These are phyloP conservation scores for Dynastes maya DNA, from an alignment of 2,888 invertebrate species.

Conservation along the genomic window DNA sequence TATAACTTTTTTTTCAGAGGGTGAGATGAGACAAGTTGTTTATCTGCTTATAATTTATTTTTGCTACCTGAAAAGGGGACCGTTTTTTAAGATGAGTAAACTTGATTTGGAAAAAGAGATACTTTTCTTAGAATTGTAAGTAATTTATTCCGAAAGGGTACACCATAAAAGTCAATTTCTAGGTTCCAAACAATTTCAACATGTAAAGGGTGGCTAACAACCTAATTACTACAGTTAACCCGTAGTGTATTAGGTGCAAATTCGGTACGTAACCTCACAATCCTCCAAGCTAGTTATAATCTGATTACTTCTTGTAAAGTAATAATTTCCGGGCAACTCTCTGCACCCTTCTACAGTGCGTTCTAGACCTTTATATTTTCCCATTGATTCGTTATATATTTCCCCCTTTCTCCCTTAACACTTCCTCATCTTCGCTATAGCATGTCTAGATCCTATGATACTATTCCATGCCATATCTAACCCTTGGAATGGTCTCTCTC, in stretches of 20 bases:
- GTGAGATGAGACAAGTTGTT: conserved; percentile 35
- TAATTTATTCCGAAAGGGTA: neutral
- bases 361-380: conserved; percentile 55
- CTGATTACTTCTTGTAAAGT: conserved; percentile 67
- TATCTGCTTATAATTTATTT: conserved; percentile 41
- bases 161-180: conserved; percentile 47
- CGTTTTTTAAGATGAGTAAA: neutral
- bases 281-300: conserved; percentile 65
- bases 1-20: conserved; percentile 37
- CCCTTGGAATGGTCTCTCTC: conserved; percentile 35
- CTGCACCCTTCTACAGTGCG: conserved; percentile 61
- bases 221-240: conserved; percentile 58
- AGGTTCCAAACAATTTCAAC: conserved; percentile 54
- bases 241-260: conserved; percentile 58
- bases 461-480: neutral
- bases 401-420: conserved; percentile 22
- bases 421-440: neutral
- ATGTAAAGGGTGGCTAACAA: conserved; percentile 55
- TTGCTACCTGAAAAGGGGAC: neutral
- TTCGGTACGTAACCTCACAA: conserved; percentile 56
- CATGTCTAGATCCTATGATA: neutral
- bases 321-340: conserved; percentile 66
- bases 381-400: conserved; percentile 54
- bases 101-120: neutral
- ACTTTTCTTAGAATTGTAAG: too few relatives aligned